A percentile compares a stretch with the other conserved stretches of the same genome.
These are phyloP conservation scores for Teleogryllus oceanicus DNA, from an alignment of 2,888 invertebrate species.

Conservation along the genomic window DNA sequence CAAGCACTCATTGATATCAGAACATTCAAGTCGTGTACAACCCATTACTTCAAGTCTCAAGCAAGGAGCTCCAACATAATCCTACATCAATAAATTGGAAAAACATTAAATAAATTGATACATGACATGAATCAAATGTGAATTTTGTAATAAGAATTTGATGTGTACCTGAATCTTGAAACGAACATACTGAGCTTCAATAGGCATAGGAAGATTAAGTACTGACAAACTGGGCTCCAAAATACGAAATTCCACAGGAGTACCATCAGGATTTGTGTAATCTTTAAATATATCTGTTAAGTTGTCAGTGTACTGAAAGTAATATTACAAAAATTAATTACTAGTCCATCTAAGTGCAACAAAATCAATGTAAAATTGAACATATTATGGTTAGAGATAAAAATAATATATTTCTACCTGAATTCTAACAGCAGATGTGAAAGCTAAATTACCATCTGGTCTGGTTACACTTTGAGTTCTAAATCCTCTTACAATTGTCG, in stretches of 20 bases:
- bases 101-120: not conserved
- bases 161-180: conserved; percentile 63
- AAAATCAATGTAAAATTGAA: not conserved
- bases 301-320: conserved; percentile 75
- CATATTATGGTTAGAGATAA: not conserved
- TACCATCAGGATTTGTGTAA: conserved; percentile 88
- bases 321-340: conserved; percentile 5
- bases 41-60: conserved; percentile 89
- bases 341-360: not conserved
- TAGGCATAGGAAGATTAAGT: conserved; percentile 82
- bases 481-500: conserved; percentile 84
- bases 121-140: not conserved
- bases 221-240: conserved; percentile 87
- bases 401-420: conserved; percentile 44
- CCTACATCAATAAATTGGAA: conserved; percentile 50
- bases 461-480: conserved; percentile 84
- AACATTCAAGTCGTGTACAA: conserved; percentile 83
- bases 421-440: conserved; percentile 84
- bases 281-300: conserved; percentile 85
- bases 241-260: conserved; percentile 87
- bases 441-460: conserved; percentile 77
- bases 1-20: conserved; percentile 83
- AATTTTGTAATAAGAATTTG: not conserved
- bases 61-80: conserved; percentile 85
- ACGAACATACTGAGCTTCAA: conserved; percentile 83